A percentile compares a stretch with the other conserved stretches of the same genome.
phyloP scores from a whole-genome alignment of 2,113 vertebrate genomes.

The Danio rerio region DNA sequence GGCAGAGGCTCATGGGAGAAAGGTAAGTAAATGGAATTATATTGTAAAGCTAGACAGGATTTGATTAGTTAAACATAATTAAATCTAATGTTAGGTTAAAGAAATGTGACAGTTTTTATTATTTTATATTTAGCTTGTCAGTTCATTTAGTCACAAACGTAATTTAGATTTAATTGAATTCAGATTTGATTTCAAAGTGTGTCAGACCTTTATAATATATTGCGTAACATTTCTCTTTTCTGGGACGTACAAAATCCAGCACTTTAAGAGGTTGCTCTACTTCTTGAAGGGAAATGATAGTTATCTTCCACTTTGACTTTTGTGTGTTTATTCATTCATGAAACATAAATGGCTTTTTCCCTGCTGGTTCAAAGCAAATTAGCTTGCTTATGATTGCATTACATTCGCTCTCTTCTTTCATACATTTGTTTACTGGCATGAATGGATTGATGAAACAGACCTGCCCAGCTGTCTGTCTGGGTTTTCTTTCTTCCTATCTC shows the following conservation, averaged over 20 bases:
- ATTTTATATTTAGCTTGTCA: neutral
- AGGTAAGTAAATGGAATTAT: conserved; percentile 64
- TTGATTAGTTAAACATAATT: neutral
- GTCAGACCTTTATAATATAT: neutral
- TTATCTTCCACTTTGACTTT: conserved; percentile 19
- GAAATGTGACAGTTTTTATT: neutral
- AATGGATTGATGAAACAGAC: neutral
- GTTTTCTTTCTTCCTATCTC: neutral
- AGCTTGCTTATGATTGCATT: conserved; percentile 51
- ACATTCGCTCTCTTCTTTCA: conserved; percentile 24
- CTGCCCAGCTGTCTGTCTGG: neutral
- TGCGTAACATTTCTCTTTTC: neutral
- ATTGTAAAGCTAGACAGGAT: neutral
- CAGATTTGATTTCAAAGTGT: neutral
- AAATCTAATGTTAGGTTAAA: neutral
- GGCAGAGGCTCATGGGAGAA: conserved; percentile 70
- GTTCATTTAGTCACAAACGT: neutral
- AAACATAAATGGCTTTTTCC: conserved; percentile 41
- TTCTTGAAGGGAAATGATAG: conserved; percentile 6
- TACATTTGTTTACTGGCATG: conserved; percentile 11
- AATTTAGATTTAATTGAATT: neutral
- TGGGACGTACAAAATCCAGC: neutral
- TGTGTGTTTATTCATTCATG: conserved; percentile 45
- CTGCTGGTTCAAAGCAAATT: conserved; percentile 44
- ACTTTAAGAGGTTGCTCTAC: neutral